A percentile compares a stretch with the other conserved stretches of the same genome.
phyloP scores from a whole-genome alignment of 2,797 vertebrate species.

The Podarcis siculus region DNA sequence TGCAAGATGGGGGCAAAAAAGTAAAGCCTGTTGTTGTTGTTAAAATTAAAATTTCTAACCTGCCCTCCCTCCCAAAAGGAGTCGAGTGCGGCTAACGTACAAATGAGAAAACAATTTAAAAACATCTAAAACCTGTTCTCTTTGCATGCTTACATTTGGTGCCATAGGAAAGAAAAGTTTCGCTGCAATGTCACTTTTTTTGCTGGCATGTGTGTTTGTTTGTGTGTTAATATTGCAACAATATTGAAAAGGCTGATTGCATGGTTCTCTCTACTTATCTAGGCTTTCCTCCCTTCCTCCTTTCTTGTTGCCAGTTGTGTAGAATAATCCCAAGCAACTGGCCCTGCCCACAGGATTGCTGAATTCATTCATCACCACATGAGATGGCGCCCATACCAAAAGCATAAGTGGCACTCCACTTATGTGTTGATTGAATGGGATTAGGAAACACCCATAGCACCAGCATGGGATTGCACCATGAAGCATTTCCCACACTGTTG shows the following conservation, averaged over 20 bases:
- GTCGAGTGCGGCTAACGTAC: too few relatives aligned
- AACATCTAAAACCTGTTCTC: neutral
- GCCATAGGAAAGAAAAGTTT: neutral
- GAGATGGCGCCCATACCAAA: neutral
- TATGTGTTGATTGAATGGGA: neutral
- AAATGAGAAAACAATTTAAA: too few relatives aligned
- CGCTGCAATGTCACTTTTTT: neutral
- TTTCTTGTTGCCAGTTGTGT: neutral
- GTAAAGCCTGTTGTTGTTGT: too few relatives aligned
- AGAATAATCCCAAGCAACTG: neutral
- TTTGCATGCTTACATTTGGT: neutral
- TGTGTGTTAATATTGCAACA: neutral
- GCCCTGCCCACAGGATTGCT: neutral
- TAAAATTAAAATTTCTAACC: too few relatives aligned
- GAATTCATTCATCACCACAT: neutral
- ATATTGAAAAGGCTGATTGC: neutral
- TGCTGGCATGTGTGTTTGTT: neutral
- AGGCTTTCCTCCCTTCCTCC: neutral
- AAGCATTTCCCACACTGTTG: neutral
- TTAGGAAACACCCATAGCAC: neutral
- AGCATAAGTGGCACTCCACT: neutral
- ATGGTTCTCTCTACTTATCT: neutral
- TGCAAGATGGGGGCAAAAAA: neutral
- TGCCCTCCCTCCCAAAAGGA: too few relatives aligned
- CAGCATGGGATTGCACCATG: neutral